Evolutionary conservation across 2,797 vertebrate species (phyloP).

Genomic region (Acipenser oxyrinchus): DNA sequence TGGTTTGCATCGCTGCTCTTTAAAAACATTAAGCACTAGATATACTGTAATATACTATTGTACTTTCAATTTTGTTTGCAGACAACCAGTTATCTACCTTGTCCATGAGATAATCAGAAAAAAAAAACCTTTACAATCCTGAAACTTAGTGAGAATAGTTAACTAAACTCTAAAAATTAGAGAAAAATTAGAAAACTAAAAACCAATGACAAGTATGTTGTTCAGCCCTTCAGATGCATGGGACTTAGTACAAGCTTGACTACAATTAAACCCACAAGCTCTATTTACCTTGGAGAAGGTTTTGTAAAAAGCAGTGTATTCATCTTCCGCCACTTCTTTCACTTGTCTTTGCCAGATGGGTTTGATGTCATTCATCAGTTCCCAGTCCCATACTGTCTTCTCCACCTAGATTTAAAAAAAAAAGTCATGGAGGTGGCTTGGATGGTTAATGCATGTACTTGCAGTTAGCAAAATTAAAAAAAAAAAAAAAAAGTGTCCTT

Average conservation of each 20-base stretch:
- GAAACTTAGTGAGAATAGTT: background rate
- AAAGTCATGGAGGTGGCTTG: background rate
- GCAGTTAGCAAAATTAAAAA: too few relatives aligned
- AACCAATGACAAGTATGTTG: too few relatives aligned
- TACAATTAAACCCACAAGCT: background rate
- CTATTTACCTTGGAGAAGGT: conserved; percentile 86
- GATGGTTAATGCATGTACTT: background rate
- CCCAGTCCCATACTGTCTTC: conserved; percentile 98
- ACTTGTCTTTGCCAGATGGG: conserved; percentile 95
- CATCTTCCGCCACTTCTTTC: conserved; percentile 93
- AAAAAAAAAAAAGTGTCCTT: background rate
- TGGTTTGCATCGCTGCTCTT: too few relatives aligned
- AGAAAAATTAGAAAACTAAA: too few relatives aligned
- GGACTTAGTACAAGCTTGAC: background rate
- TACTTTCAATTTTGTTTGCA: too few relatives aligned
- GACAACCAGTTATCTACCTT: too few relatives aligned
- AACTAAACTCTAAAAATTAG: background rate
- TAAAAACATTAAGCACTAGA: too few relatives aligned
- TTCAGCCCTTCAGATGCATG: too few relatives aligned
- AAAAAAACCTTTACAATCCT: too few relatives aligned
- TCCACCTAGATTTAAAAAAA: conserved; percentile 66
- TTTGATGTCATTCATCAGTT: conserved; percentile 98
- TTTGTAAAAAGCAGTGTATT: conserved; percentile 97
- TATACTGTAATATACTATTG: too few relatives aligned
- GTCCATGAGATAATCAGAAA: too few relatives aligned